Evolutionary conservation across 92 coral and sea anemone species (phyloP), one percentile per base, ranked within the genome.

Genomic region (Hydrozoanthus gracilis): DNA sequence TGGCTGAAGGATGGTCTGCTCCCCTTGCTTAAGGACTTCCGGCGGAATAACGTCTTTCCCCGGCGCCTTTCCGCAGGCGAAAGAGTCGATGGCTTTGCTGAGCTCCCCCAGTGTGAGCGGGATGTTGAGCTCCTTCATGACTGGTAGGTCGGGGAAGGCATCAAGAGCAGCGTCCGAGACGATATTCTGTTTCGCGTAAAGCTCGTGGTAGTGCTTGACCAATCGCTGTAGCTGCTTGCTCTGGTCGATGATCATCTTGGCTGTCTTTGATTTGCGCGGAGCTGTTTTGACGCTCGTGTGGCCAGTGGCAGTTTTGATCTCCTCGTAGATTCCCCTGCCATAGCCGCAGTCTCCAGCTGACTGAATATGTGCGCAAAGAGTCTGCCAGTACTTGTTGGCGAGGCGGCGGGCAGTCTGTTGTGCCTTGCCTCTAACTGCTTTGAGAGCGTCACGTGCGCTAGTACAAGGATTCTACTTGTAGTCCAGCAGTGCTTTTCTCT

Each of bases 11-110:
- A 71, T 71, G 76, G 76, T 44, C 20, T 35, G 46, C 76, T 71
- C 20, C 50, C 76, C 15, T 5, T 10, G 39, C 39, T 27, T 27
- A 27, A 27, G 39, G 39, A 27, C 39, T 27, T 27, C 39, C 39
- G 39, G 39, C 20, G 20, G 45, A 4, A 58, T 58, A 16, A 13
- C 76, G 20, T 35, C 45, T 27, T 46, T 46, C 50, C 76, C 76
- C 72, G 82, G 17, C 18, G 70, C 83, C 83, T 78, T 78, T 65
- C 83, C 35, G 46, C 69, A 78, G 68, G 87, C 14, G 15, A 83
- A 52, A 61, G 12, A n/a, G 39, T 68, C 4, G 52, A 27, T 16
- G 87, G 87, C 78, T 61, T 48, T 83, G 87, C 78, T 83, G 87
- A 83, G 77, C 67, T 83, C 87, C 35, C 79, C 12, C 39, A 83